Percentiles rank a stretch among this genome's conserved stretches.
These are phyloP conservation scores for Acronicta leporina DNA, from an alignment of 2,888 invertebrate species.

Conservation along the genomic window DNA sequence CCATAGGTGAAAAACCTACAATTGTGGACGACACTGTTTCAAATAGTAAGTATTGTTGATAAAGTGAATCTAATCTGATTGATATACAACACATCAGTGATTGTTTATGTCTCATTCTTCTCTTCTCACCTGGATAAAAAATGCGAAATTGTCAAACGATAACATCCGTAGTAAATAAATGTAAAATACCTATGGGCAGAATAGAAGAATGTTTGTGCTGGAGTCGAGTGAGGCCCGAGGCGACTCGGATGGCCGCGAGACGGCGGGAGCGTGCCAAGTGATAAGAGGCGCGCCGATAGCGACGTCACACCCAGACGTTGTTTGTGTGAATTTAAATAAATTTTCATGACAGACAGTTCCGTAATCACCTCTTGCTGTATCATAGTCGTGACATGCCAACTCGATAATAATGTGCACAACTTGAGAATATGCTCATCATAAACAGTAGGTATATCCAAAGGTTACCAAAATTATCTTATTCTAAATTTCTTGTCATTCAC, in stretches of 20 bases:
- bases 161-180: conserved; percentile 57
- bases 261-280: conserved; percentile 88
- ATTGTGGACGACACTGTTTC: conserved; percentile 86
- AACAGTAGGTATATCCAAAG: conserved; percentile 55
- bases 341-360: conserved; percentile 89
- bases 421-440: conserved; percentile 60
- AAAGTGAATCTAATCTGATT: conserved; percentile 23
- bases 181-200: conserved; percentile 63
- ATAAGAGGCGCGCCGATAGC: conserved; percentile 89
- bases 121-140: conserved; percentile 12
- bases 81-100: conserved; percentile 4
- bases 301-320: conserved; percentile 89
- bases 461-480: conserved; percentile 22
- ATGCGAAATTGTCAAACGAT: conserved; percentile 17
- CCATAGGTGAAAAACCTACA: conserved; percentile 82
- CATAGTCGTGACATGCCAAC: conserved; percentile 81
- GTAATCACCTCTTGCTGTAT: conserved; percentile 86
- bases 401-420: conserved; percentile 70
- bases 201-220: conserved; percentile 76
- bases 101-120: conserved; percentile 3
- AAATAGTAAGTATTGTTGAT: conserved; percentile 83
- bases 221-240: conserved; percentile 77
- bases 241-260: conserved; percentile 81
- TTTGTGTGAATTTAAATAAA: conserved; percentile 89
- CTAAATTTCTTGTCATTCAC: conserved; percentile 18